These are phyloP conservation scores for Lethrus apterus DNA, from an alignment of 1,140 invertebrate species.

Conservation along the genomic window DNA sequence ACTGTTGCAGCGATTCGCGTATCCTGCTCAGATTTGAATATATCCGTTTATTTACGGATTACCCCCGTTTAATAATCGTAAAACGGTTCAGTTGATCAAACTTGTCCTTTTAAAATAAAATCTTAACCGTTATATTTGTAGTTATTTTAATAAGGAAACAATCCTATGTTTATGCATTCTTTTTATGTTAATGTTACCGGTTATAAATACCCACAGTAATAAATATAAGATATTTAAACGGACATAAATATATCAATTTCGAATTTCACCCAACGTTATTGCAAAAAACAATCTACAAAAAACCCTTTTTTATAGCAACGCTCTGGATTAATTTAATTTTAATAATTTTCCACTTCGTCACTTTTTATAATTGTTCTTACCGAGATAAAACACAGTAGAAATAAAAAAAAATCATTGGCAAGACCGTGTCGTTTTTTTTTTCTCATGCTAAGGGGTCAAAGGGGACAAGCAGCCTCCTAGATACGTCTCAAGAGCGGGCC, in stretches of 20 bases:
- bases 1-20: too few species aligned
- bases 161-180: too few species aligned
- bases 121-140: too few species aligned
- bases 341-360: constrained; percentile 11
- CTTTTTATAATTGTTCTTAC: constrained; percentile 9
- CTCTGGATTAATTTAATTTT: constrained; percentile 6
- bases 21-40: too few species aligned
- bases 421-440: constrained; percentile 19
- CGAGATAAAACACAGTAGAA: constrained; percentile 4
- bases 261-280: not conserved
- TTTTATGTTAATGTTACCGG: too few species aligned
- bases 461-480: constrained; percentile 29
- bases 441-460: constrained; percentile 29
- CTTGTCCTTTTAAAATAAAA: too few species aligned
- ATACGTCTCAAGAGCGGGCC: constrained; percentile 32
- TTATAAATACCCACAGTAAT: too few species aligned
- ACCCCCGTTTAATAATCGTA: too few species aligned
- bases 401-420: constrained; percentile 7
- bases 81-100: too few species aligned
- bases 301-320: not conserved
- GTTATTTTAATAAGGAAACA: too few species aligned
- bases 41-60: too few species aligned
- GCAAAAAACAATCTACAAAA: not conserved
- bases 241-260: constrained; percentile 8
- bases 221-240: constrained; percentile 8